These are phyloP conservation scores for Arnoldichthys spilopterus DNA, from an alignment of 2,797 vertebrate species.

Conservation along the genomic window DNA sequence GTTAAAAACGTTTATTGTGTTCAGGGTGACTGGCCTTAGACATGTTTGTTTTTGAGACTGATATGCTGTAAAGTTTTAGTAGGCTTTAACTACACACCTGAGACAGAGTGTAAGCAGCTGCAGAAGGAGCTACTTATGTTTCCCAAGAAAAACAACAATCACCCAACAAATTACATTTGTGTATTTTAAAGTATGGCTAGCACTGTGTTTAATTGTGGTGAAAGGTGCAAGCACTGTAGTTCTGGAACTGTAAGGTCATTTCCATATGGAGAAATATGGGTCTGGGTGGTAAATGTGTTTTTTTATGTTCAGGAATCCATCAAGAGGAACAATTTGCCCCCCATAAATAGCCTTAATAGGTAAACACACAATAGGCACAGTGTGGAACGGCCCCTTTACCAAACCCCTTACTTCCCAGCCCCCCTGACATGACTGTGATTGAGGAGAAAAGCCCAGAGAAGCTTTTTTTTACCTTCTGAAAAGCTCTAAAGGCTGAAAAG, in stretches of 20 bases:
- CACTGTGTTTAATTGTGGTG: not conserved
- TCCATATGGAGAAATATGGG: conserved; percentile 6
- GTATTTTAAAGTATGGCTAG: not conserved
- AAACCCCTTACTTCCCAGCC: conserved; percentile 23
- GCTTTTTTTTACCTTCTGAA: conserved; percentile 62
- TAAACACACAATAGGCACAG: conserved; percentile 64
- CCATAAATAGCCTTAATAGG: conserved; percentile 61
- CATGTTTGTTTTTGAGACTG: too few relatives aligned
- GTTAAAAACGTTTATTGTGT: not conserved
- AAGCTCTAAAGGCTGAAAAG: conserved; percentile 73
- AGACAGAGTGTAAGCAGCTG: not conserved
- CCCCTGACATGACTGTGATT: conserved; percentile 20
- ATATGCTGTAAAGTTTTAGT: too few relatives aligned
- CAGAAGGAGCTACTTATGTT: not conserved
- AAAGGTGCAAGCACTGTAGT: too few relatives aligned
- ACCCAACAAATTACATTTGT: not conserved
- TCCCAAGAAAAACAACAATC: not conserved
- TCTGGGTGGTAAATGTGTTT: not conserved
- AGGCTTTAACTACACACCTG: not conserved
- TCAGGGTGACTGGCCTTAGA: not conserved
- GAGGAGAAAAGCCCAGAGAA: conserved; percentile 52
- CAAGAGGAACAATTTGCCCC: conserved; percentile 59
- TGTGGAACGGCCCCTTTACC: conserved; percentile 52
- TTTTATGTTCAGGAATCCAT: conserved; percentile 57
- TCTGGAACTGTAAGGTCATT: not conserved